Evolutionary conservation across 2,888 invertebrate species (phyloP), one percentile per base, ranked within the genome.

Genomic region (Acrobasis repandana): DNA sequence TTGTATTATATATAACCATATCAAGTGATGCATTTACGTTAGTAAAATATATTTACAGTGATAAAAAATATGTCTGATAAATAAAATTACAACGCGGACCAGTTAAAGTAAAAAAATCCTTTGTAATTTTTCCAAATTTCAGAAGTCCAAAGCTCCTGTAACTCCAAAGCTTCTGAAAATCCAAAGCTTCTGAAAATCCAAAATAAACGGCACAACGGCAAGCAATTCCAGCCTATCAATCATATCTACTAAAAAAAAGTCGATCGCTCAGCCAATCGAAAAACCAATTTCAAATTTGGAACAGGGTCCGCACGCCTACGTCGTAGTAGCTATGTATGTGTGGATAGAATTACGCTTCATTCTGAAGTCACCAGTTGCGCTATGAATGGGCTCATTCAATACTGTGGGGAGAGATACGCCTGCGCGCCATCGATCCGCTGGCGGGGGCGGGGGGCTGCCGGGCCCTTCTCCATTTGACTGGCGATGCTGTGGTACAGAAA

Each of bases 321-420:
- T 56, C 38, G 61, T 67, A 61, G 63, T 68, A 72, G 58, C 62
- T 74, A 74, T 66, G 61, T 61, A 58, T 63, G 61, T 63, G 60
- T 60, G 58, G 54, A 43, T 54, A 63, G 54, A 36, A 36, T 48
- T 59, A 68, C 63, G 64, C 62, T 82, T 80, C 86, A 87, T 87
- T 86, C 83, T 87, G 66, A 76, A 81, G 75, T 77, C 82, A 86
- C 86, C 78, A 85, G 86, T 86, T 86, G 85, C 86, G 74, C 82
- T 67, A 86, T 87, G 86, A 88, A 88, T 88, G 88, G 77, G 75
- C 70, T 73, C 87, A 88, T 88, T 88, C 86, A 88, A 88, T 88
- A 86, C 74, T 83, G 75, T 64, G 67, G 76, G 46, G 50, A 14
- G 66, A 38, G 64, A 56, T 16, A 77, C 88, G 88, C 88, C 70